Base-by-base conservation (phyloP, 2,888 invertebrate genomes). In the Nudaria mundana region DNA sequence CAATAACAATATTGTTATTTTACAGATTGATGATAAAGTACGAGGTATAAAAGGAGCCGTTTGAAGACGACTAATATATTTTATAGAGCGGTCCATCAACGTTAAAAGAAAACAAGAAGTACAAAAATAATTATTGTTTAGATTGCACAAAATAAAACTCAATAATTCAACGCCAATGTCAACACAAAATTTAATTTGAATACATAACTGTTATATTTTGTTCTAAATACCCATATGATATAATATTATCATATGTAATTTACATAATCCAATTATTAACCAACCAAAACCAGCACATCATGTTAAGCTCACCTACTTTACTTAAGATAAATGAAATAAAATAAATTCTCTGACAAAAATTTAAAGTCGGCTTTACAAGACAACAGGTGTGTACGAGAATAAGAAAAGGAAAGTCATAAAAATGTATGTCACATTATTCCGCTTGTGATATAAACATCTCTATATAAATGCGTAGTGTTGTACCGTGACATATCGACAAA, bases 401-500 rank as follows among this genome's bases (percentile, higher is more conserved):
- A 28, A 40, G 40, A 54, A 47, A 51, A 16, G 15, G 56, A 50
- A 42, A 45, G 44, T 44, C 45, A 34, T 49, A 37, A 56, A 62
- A 58, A 54, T 37, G 37, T 39, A 46, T 31, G 45, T 51, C 48
- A 48, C 45, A 49, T 58, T 46, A 55, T 55, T 49, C 49, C 49
- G 35, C 18, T 28, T 40, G 40, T 30, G 28, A 48, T 43, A 56
- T 53, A 56, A 59, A 59, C 78, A 67, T 52, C 77, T 80, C 76
- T 67, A 56, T 74, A 67, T 54, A 69, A 52, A 64, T 74, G 55
- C 57, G 34, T 71, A 75, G 75, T 71, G 74, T 56, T 75, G 77
- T 58, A 62, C 65, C 63, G 67, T 85, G 86, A 89, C 85, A 84
- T 85, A 87, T 85, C 84, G 85, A 84, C 76, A 83, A 85, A 87